Percentiles rank a stretch among this genome's conserved stretches.
Evolutionary conservation across 2,113 vertebrate genomes (phyloP).

Genomic region (Egretta garzetta): DNA sequence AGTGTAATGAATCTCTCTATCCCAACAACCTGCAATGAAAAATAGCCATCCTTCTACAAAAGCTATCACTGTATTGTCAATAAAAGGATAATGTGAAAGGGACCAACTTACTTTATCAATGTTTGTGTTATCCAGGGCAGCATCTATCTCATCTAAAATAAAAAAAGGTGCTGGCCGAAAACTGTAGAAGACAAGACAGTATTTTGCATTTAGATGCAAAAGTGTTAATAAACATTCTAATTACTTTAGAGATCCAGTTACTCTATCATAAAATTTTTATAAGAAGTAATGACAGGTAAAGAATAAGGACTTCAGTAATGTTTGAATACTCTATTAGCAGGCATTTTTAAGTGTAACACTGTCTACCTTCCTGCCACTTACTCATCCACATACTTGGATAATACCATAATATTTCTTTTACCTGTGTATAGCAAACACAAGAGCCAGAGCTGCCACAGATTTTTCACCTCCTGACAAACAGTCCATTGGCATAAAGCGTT

Average conservation of each 20-base stretch:
- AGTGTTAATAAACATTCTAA: neutral
- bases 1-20: neutral
- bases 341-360: neutral
- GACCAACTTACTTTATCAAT: slow-evolving; percentile 84
- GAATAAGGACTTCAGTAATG: neutral
- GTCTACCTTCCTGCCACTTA: neutral
- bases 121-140: slow-evolving; percentile 93
- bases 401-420: neutral
- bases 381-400: too few species aligned
- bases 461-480: slow-evolving; percentile 94
- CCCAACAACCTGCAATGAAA: neutral
- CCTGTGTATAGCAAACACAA: slow-evolving; percentile 96
- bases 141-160: slow-evolving; percentile 93
- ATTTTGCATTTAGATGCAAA: neutral
- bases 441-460: slow-evolving; percentile 89
- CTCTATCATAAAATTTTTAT: neutral
- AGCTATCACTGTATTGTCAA: neutral
- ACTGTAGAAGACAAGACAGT: slow-evolving; percentile 65
- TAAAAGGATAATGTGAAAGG: neutral
- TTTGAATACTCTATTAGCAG: neutral
- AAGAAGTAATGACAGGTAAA: neutral
- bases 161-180: slow-evolving; percentile 94
- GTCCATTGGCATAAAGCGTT: slow-evolving; percentile 97
- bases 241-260: neutral
- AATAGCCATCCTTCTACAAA: neutral